phyloP scores from a whole-genome alignment of 1,140 invertebrate species.

The Mya arenaria region DNA sequence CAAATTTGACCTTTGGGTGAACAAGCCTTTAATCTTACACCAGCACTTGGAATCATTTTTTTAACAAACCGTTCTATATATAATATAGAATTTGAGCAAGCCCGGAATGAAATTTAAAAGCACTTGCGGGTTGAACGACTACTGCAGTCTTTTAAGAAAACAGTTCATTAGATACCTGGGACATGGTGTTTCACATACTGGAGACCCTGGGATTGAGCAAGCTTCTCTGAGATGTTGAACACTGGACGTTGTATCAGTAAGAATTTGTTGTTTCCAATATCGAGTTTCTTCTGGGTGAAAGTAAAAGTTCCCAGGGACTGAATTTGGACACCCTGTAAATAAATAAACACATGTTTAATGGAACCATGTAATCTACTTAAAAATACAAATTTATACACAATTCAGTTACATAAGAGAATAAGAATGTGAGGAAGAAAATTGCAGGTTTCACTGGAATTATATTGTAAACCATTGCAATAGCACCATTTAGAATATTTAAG shows the following conservation, averaged over 20 bases:
- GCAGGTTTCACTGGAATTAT: neutral
- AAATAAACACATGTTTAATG: conserved; percentile 43
- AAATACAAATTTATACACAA: too few species aligned
- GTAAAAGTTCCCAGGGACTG: conserved; percentile 78
- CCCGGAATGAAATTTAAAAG: too few species aligned
- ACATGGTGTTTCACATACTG: conserved; percentile 77
- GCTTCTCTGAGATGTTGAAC: conserved; percentile 80
- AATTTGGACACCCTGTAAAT: conserved; percentile 78
- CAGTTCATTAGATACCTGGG: conserved; percentile 79
- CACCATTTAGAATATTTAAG: too few species aligned
- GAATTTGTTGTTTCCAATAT: conserved; percentile 80
- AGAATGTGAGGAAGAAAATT: neutral
- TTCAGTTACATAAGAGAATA: neutral
- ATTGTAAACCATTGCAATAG: neutral
- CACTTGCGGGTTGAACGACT: too few species aligned
- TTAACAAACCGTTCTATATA: too few species aligned
- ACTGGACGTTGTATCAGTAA: conserved; percentile 79
- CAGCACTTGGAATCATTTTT: too few species aligned
- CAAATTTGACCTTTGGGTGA: too few species aligned
- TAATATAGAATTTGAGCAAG: too few species aligned
- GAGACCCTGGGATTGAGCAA: conserved; percentile 78
- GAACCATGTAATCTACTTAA: too few species aligned
- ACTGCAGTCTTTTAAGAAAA: too few species aligned
- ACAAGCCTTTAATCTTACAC: too few species aligned
- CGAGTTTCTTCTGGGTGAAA: conserved; percentile 78